Conservation (phyloP, 92 coral and sea anemone genomes). For the Epizoanthus scotinus region DNA sequence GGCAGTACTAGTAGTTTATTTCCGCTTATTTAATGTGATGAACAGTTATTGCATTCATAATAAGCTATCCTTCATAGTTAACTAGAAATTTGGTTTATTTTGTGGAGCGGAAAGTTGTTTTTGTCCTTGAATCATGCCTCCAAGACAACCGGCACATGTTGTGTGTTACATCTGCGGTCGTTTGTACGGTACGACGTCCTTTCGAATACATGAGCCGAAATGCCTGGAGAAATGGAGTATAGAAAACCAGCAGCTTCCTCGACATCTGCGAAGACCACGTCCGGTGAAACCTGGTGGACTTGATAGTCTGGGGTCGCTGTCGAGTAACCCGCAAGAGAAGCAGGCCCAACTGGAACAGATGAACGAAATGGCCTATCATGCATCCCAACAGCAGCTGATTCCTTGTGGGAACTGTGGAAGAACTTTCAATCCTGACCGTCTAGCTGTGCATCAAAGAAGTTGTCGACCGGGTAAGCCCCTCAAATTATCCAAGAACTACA, state of each 20-base stretch:
- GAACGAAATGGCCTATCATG: slow-evolving; percentile 89
- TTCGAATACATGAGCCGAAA: slow-evolving; percentile 86
- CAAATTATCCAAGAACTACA: slow-evolving; percentile 69
- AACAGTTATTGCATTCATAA: not conserved
- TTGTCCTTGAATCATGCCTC: slow-evolving; percentile 54
- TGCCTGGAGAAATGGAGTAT: slow-evolving; percentile 97
- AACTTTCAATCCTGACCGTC: slow-evolving; percentile 91
- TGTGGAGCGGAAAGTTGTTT: not conserved
- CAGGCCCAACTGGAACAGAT: slow-evolving; percentile 82
- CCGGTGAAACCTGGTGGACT: slow-evolving; percentile 87
- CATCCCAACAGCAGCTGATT: slow-evolving; percentile 82
- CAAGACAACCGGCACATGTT: slow-evolving; percentile 77
- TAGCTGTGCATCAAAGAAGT: slow-evolving; percentile 91
- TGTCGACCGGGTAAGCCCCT: slow-evolving; percentile 79
- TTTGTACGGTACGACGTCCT: slow-evolving; percentile 89
- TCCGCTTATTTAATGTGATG: not conserved
- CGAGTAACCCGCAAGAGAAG: slow-evolving; percentile 65
- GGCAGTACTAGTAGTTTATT: not conserved
- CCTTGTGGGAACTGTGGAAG: slow-evolving; percentile 97
- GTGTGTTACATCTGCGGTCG: slow-evolving; percentile 98
- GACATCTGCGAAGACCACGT: slow-evolving; percentile 75
- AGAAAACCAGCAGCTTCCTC: slow-evolving; percentile 89
- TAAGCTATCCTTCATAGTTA: not conserved
- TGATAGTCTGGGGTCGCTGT: slow-evolving; percentile 60
- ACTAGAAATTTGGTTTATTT: not conserved